phyloP scores from a whole-genome alignment of 2,888 invertebrate species.

The Orchesellides sinensis region DNA sequence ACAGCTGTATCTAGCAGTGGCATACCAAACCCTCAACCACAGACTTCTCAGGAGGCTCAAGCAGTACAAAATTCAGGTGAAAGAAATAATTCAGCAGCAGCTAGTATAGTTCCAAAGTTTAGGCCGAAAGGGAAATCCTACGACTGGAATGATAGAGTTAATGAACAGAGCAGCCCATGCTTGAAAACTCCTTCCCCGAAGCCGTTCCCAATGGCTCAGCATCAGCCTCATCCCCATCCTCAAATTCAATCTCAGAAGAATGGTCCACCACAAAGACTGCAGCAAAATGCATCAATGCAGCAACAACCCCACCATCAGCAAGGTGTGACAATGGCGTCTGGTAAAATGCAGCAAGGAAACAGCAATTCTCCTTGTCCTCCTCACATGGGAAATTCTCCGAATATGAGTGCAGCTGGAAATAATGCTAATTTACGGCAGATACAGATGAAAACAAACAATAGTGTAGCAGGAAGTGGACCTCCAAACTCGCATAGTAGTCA shows the following conservation, averaged over 20 bases:
- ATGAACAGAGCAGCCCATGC: slow-evolving; percentile 61
- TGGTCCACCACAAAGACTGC: slow-evolving; percentile 12
- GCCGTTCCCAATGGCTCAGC: slow-evolving; percentile 22
- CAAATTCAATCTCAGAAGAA: slow-evolving; percentile 19
- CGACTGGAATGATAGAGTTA: slow-evolving; percentile 66
- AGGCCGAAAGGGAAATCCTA: slow-evolving; percentile 71
- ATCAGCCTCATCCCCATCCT: slow-evolving; percentile 19
- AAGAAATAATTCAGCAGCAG: slow-evolving; percentile 3
- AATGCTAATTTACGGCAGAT: slow-evolving; percentile 27
- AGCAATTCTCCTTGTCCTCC: slow-evolving; percentile 8
- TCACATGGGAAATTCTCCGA: slow-evolving; percentile 5
- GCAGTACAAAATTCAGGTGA: slow-evolving; percentile 36
- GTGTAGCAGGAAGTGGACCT: not conserved
- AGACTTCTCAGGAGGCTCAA: not conserved
- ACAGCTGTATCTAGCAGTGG: slow-evolving; percentile 50
- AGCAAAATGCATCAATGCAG: not conserved
- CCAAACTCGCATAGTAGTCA: slow-evolving; percentile 3
- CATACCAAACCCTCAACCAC: slow-evolving; percentile 8
- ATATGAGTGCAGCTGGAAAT: slow-evolving; percentile 24
- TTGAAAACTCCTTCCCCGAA: slow-evolving; percentile 68
- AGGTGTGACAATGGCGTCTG: not conserved
- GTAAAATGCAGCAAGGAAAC: slow-evolving; percentile 22
- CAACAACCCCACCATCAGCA: slow-evolving; percentile 21
- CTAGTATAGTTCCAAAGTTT: slow-evolving; percentile 59
- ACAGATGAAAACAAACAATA: slow-evolving; percentile 10